Evolutionary conservation across 2,797 vertebrate species (phyloP), one percentile per base, ranked within the genome.

Genomic region (Oreonectes daqikongensis): DNA sequence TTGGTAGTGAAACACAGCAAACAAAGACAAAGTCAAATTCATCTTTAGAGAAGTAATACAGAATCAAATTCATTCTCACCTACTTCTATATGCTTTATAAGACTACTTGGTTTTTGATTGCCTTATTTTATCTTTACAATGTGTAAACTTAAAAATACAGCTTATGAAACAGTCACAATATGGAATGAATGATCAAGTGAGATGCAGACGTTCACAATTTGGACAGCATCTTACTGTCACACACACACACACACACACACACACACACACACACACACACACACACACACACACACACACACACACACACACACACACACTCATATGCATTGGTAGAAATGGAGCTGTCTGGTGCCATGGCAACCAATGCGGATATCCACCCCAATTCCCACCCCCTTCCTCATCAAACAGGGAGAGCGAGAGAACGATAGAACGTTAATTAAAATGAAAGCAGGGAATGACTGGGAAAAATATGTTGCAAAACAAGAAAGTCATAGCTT

Each of bases 291-390:
- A 78, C n/a, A 69, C 69, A 77, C 68, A 66, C 53, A 66, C 66
- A 55, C 69, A 83, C 20, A 78, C n/a, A 69, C 69, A 77, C 68
- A 66, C 68, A 66, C 79, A 82, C 93, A 93, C 94, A 92, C 91
- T 90, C 89, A 90, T 91, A 90, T 93, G 93, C 90, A 93, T 94
- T 93, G 94, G 93, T 92, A 95, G 93, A 95, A 90, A 93, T 88
- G 87, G 91, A 92, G 86, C 90, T 89, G 93, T 97, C 96, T 97
- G 95, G 94, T 95, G 93, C 92, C 94, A 95, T 96, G 95, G 96
- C 93, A 96, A 95, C 95, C 91, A 92, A 89, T 90, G 93, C 91
- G 88, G 94, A 94, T 96, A 95, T 94, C 94, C 95, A 93, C 92
- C 93, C 95, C 92, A 92, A 78, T 77, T 83, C 86, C 94, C 92